Evolutionary conservation across 2,113 vertebrate species (phyloP).

Genomic region (Cryptomyrus ogoouensis): DNA sequence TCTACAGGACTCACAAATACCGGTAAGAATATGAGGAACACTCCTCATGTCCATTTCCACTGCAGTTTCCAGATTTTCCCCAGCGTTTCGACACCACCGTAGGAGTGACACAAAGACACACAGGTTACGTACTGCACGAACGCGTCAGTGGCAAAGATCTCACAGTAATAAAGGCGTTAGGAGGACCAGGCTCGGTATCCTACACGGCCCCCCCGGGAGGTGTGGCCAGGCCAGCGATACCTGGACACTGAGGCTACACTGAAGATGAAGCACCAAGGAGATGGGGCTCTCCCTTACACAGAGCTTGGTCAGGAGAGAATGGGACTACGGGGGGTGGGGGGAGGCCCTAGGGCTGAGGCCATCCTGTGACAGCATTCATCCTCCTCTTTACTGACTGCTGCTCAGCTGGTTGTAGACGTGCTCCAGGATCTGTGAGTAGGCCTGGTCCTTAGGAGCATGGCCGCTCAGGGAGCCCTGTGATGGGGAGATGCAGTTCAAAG

Average conservation of each 20-base stretch:
- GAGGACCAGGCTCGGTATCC: conserved; percentile 15
- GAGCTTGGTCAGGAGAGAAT: background rate
- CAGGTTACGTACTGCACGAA: conserved; percentile 15
- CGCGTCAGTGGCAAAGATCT: conserved; percentile 29
- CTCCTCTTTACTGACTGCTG: conserved; percentile 49
- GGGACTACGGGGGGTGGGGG: too few relatives aligned
- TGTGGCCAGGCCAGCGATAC: background rate
- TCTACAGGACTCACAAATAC: conserved; percentile 51
- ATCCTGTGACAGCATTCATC: background rate
- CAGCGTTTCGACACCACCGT: conserved; percentile 8
- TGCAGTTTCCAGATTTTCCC: background rate
- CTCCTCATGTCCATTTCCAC: background rate
- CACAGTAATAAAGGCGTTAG: conserved; percentile 33
- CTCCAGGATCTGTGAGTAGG: conserved; percentile 77
- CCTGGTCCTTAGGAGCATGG: conserved; percentile 87
- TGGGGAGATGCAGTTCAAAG: background rate
- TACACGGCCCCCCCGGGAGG: background rate
- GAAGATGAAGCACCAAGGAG: background rate
- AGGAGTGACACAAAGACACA: conserved; percentile 31
- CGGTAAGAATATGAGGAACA: conserved; percentile 43
- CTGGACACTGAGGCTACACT: background rate
- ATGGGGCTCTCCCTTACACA: background rate
- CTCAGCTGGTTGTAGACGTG: conserved; percentile 79
- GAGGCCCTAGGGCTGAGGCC: background rate
- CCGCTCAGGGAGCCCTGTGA: conserved; percentile 80